Conservation (phyloP, 92 coral and sea anemone species). For the Montipora capitata region DNA sequence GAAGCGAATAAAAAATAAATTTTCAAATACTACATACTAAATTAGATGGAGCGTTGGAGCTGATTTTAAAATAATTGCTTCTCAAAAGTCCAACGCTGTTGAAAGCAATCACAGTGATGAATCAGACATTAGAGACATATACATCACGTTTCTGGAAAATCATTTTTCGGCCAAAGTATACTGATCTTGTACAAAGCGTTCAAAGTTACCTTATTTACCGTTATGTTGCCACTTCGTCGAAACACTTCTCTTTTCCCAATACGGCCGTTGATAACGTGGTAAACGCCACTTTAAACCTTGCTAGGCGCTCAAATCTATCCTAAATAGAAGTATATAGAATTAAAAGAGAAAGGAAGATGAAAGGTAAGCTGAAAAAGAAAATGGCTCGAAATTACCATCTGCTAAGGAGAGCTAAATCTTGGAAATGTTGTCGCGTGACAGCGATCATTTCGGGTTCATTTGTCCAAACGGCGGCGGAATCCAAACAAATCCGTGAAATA, state of each 20-base stretch:
- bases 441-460: too few relatives aligned
- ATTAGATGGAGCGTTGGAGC: constrained; percentile 1
- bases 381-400: too few relatives aligned
- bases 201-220: background rate
- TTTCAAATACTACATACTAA: background rate
- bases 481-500: too few relatives aligned
- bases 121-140: background rate
- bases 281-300: background rate
- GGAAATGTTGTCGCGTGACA: too few relatives aligned
- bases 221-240: background rate
- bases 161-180: background rate
- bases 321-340: background rate
- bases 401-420: too few relatives aligned
- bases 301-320: background rate
- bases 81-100: background rate
- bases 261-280: background rate
- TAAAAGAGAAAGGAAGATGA: too few relatives aligned
- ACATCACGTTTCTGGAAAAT: background rate
- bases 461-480: too few relatives aligned
- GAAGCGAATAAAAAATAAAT: background rate
- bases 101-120: background rate
- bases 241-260: constrained; percentile 6
- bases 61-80: constrained; percentile 19
- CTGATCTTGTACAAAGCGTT: background rate
- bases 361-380: too few relatives aligned